These are phyloP conservation scores for Myotis vivesi DNA, from an alignment of 2,797 vertebrate species.

Conservation along the genomic window DNA sequence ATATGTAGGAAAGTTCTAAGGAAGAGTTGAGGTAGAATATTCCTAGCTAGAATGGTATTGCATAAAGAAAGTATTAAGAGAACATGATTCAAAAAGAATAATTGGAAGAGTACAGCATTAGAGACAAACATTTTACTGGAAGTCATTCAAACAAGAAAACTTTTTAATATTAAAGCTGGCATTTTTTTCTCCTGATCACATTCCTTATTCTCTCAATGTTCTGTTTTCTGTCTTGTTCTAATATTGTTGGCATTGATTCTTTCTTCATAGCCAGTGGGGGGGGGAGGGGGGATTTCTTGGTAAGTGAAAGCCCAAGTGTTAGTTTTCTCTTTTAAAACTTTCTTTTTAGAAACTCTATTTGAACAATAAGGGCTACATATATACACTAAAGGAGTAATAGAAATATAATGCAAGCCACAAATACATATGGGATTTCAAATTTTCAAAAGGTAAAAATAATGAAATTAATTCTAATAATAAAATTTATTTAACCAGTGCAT, in stretches of 20 bases:
- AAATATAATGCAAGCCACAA: neutral
- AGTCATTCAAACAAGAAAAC: neutral
- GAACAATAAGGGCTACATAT: neutral
- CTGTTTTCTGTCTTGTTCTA: neutral
- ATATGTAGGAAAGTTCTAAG: neutral
- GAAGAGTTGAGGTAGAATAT: too few relatives aligned
- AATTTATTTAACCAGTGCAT: neutral
- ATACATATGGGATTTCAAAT: neutral
- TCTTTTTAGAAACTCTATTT: neutral
- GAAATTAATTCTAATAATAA: slow-evolving; percentile 42
- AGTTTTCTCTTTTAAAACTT: neutral
- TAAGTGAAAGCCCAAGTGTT: neutral
- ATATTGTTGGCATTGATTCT: neutral
- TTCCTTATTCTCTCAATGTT: neutral
- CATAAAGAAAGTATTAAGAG: neutral
- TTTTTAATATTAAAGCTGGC: neutral
- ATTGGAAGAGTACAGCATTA: neutral
- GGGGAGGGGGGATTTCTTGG: neutral
- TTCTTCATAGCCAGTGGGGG: neutral
- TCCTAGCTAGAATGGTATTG: neutral
- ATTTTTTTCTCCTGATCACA: neutral
- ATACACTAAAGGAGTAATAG: neutral
- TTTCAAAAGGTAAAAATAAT: slow-evolving; percentile 18
- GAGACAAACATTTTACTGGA: neutral
- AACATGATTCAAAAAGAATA: neutral